Conservation (phyloP, 37 sponge, comb jelly and placozoan species). For the Corticium candelabrum region DNA sequence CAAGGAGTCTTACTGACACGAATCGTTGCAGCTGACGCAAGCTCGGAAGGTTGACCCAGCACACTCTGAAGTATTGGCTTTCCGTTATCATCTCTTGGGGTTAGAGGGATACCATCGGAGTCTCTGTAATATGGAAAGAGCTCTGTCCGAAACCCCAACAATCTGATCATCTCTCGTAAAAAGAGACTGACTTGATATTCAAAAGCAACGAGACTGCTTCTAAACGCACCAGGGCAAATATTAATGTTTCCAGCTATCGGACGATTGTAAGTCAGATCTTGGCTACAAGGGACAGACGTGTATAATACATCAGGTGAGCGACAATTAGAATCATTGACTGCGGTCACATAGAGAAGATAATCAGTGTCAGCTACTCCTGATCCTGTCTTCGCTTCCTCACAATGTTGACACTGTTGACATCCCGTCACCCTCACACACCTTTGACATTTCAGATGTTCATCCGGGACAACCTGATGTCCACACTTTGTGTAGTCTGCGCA, state of each 20-base stretch:
- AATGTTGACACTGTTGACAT: no score
- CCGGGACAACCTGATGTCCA: no score
- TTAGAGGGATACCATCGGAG: no score
- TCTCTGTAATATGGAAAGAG: conserved; percentile 6
- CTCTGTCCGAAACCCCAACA: not conserved
- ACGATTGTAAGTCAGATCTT: not conserved
- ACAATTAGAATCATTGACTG: not conserved
- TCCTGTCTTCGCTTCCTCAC: no score
- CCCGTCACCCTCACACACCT: no score
- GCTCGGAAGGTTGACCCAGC: no score
- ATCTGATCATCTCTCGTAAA: not conserved
- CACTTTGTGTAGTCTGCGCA: no score
- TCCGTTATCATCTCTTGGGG: no score
- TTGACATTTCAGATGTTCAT: no score
- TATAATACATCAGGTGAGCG: not conserved
- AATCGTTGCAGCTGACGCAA: no score
- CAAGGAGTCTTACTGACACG: no score
- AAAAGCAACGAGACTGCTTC: not conserved
- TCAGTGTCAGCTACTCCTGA: not conserved
- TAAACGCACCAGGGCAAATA: not conserved
- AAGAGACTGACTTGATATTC: not conserved
- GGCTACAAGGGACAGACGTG: not conserved
- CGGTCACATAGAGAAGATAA: not conserved
- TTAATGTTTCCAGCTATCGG: not conserved
- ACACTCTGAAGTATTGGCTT: no score